phyloP scores from a whole-genome alignment of 2,888 invertebrate species.

The Agrotis segetum region DNA sequence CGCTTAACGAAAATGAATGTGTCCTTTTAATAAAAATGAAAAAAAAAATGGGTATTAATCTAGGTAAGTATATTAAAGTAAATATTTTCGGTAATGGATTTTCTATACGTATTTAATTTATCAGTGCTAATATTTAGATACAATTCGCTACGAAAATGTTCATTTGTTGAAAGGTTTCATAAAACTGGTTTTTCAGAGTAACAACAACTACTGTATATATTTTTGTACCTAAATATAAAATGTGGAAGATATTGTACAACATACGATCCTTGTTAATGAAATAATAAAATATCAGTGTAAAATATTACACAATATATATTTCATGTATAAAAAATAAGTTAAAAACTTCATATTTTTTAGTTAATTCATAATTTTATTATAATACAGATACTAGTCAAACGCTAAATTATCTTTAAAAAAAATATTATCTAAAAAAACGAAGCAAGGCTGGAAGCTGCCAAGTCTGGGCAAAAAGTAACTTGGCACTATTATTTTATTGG shows the following conservation, averaged over 20 bases:
- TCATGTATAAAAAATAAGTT: too few relatives aligned
- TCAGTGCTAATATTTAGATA: background rate
- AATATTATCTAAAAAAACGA: background rate
- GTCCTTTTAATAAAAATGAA: background rate
- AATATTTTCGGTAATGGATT: background rate
- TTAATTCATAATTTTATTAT: background rate
- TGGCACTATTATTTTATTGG: conserved; percentile 49
- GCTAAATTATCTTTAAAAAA: too few relatives aligned
- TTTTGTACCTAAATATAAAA: background rate
- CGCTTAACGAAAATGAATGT: background rate
- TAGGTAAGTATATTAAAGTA: too few relatives aligned
- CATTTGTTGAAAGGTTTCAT: background rate
- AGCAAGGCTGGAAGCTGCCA: conserved; percentile 66
- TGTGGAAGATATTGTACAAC: background rate
- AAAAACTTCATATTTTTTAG: background rate
- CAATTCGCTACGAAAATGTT: background rate
- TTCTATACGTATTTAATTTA: background rate
- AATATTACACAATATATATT: too few relatives aligned
- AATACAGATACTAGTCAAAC: too few relatives aligned
- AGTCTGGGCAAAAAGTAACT: conserved; percentile 60
- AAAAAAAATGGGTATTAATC: too few relatives aligned
- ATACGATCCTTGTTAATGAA: background rate
- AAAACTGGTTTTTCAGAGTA: background rate
- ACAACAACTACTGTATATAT: background rate
- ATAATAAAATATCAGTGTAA: background rate